Evolutionary conservation across 1,140 invertebrate species (phyloP).

Genomic region (Cephus cinctus): DNA sequence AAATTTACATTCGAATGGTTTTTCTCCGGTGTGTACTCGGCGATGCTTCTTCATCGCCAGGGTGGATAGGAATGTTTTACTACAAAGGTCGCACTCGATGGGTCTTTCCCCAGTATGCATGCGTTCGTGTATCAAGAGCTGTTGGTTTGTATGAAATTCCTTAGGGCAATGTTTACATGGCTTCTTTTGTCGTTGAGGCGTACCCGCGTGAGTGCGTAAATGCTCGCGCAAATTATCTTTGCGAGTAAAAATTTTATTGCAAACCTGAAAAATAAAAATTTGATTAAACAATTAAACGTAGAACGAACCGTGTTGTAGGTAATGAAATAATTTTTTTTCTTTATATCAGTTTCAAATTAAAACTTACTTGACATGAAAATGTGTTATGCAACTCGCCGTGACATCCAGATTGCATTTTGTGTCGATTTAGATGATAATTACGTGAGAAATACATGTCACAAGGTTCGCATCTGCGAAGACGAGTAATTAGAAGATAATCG

Average conservation of each 20-base stretch:
- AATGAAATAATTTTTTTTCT: slow-evolving; percentile 29
- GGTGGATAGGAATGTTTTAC: slow-evolving; percentile 67
- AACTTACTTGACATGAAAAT: slow-evolving; percentile 62
- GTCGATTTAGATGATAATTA: slow-evolving; percentile 74
- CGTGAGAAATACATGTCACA: slow-evolving; percentile 70
- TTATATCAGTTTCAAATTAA: slow-evolving; percentile 3
- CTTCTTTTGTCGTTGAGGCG: slow-evolving; percentile 64
- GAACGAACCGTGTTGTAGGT: slow-evolving; percentile 8
- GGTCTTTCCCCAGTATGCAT: slow-evolving; percentile 72
- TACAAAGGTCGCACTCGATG: slow-evolving; percentile 66
- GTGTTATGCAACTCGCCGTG: slow-evolving; percentile 61
- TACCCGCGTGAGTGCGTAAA: slow-evolving; percentile 69
- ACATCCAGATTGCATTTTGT: slow-evolving; percentile 72
- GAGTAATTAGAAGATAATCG: slow-evolving; percentile 28
- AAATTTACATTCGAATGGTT: slow-evolving; percentile 69
- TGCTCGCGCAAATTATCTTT: slow-evolving; percentile 77
- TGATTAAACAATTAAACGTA: slow-evolving; percentile 9
- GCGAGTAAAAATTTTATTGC: slow-evolving; percentile 69
- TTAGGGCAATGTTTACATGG: slow-evolving; percentile 70
- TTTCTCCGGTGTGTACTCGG: slow-evolving; percentile 79
- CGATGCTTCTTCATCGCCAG: slow-evolving; percentile 77
- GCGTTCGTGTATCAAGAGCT: slow-evolving; percentile 68
- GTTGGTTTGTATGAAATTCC: slow-evolving; percentile 67
- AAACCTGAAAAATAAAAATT: slow-evolving; percentile 58
- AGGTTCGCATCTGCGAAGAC: slow-evolving; percentile 58